Base-by-base conservation (phyloP, 2,113 vertebrate genomes). In the Dissostichus mawsoni region DNA sequence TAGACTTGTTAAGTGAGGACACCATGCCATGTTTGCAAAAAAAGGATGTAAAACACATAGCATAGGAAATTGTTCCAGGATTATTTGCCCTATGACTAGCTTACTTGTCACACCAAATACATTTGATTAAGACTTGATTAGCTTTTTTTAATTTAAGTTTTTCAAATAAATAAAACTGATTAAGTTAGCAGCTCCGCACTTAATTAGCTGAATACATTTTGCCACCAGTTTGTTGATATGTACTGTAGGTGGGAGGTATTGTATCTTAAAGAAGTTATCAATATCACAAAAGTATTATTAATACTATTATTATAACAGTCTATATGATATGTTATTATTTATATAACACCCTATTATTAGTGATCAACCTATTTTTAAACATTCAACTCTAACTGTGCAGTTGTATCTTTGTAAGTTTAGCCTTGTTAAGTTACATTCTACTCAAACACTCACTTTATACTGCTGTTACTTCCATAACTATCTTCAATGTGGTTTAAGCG, bases 151-250 rank as follows among this genome's bases (percentile, higher is more conserved):
- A 36, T 6, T 36, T 5, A 0, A 7, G 6, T 36, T 69, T 1
- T 2, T 12, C 55, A 59, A 29, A 13, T 4, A 18, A 8, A 33
- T 59, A 29, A 57, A 57, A 57, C 53, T n/a, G 17, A 53, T 41
- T 12, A 7, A 18, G 0, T 41, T n/a, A 0, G 4, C 1, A 6
- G 11, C 2, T 23, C 29, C 10, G 0, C 6, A 6, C 10, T 6
- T 23, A 59, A 59, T 51, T 3, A 51, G 17, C 12, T 20, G 4
- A 57, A 36, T 25, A 8, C 5, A 14, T 57, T 29, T 58, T 72
- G 20, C 25, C 5, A 11, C 41, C 16, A 18, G 14, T 47, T 45
- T 29, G 11, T 48, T 58, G 8, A 47, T 51, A 18, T 3, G 11
- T 11, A 25, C 18, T 50, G 63, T 66, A 25, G 9, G 13, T 3